These are phyloP conservation scores for Ellobius talpinus DNA, from an alignment of 2,113 vertebrate genomes.

Conservation along the genomic window DNA sequence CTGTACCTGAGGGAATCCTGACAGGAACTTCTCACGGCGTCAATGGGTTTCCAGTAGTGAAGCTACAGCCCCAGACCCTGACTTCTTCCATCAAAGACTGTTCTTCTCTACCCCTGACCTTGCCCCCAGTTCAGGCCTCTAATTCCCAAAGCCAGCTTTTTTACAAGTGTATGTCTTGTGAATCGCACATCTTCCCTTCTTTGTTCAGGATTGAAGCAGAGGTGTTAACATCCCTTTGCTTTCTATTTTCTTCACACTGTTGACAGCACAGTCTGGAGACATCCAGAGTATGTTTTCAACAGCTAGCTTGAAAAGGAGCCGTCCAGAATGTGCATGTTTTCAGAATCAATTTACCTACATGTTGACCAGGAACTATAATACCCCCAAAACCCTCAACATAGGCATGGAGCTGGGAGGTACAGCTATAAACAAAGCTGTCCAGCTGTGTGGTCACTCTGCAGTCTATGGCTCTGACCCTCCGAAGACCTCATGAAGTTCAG, in stretches of 20 bases:
- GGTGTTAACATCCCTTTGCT: not conserved
- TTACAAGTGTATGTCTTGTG: conserved; percentile 21
- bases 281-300: not conserved
- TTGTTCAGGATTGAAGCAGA: not conserved
- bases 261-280: not conserved
- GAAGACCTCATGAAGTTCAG: not conserved
- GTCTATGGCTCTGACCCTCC: not conserved
- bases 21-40: not conserved
- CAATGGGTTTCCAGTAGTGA: not conserved
- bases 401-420: not conserved
- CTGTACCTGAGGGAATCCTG: not conserved
- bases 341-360: conserved; percentile 1
- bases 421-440: not conserved
- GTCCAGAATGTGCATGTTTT: not conserved
- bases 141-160: not conserved
- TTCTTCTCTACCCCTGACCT: not conserved
- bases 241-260: conserved; percentile 32
- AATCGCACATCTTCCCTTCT: not conserved
- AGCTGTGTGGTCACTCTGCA: not conserved
- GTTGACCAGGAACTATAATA: not conserved
- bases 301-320: conserved; percentile 30
- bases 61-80: not conserved
- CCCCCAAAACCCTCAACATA: not conserved
- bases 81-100: not conserved
- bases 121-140: not conserved